A percentile compares a stretch with the other conserved stretches of the same genome.
Evolutionary conservation across 2,113 vertebrate genomes (phyloP).

Genomic region (Lasiurus cinereus): DNA sequence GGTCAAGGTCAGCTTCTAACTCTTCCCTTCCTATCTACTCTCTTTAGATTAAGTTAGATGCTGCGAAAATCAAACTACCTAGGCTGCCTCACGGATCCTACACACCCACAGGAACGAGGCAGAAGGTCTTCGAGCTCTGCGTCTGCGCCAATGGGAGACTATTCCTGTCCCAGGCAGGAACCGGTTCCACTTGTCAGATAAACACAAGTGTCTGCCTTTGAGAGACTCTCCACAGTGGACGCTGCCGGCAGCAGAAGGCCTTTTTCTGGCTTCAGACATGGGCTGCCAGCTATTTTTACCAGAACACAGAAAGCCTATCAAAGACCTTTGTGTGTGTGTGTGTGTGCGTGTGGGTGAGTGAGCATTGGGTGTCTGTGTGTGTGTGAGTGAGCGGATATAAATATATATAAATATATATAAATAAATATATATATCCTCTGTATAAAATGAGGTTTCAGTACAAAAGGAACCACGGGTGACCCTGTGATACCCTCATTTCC

Average conservation of each 20-base stretch:
- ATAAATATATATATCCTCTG: slow-evolving; percentile 91
- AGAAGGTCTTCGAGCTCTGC: slow-evolving; percentile 98
- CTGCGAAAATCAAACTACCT: slow-evolving; percentile 95
- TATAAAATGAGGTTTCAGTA: slow-evolving; percentile 92
- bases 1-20: not conserved
- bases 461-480: slow-evolving; percentile 93
- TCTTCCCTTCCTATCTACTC: slow-evolving; percentile 48
- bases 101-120: slow-evolving; percentile 92
- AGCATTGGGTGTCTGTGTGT: slow-evolving; percentile 68
- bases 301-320: slow-evolving; percentile 91
- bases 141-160: slow-evolving; percentile 97
- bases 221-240: slow-evolving; percentile 84
- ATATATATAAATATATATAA: slow-evolving; percentile 88
- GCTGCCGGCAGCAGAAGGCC: slow-evolving; percentile 82
- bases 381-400: slow-evolving; percentile 80
- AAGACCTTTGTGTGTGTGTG: slow-evolving; percentile 83
- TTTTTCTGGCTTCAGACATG: slow-evolving; percentile 83
- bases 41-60: slow-evolving; percentile 95
- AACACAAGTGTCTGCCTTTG: slow-evolving; percentile 97
- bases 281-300: slow-evolving; percentile 90
- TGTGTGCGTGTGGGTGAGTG: not conserved
- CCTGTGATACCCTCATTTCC: slow-evolving; percentile 85
- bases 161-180: slow-evolving; percentile 97
- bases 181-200: slow-evolving; percentile 97
- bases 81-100: slow-evolving; percentile 96